Conservation (phyloP, 2,888 invertebrate species). For the Priocnemis perturbator region DNA sequence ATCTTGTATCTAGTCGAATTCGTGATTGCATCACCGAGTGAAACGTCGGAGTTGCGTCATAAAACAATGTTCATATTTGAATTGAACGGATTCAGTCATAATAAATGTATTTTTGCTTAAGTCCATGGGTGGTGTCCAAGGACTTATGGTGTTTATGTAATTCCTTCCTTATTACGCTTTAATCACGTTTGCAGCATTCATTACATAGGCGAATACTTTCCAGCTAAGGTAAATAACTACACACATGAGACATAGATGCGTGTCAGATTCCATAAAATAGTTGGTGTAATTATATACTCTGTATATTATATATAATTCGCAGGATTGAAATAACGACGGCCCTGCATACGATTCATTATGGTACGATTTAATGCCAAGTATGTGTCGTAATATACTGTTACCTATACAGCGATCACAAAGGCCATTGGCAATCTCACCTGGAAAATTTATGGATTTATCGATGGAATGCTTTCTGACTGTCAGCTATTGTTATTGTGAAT, state of each 20-base stretch:
- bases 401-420: constrained; percentile 18
- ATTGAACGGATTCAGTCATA: no score
- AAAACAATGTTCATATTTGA: neutral
- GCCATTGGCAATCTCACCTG: constrained; percentile 10
- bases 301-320: no score
- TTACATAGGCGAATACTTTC: constrained; percentile 47
- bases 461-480: constrained; percentile 25
- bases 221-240: constrained; percentile 32
- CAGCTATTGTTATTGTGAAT: neutral
- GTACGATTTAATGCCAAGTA: constrained; percentile 40
- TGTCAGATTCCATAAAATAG: no score
- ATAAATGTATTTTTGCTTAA: no score
- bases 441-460: constrained; percentile 28
- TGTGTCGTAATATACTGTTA: neutral
- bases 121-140: constrained; percentile 12
- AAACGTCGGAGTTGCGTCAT: neutral
- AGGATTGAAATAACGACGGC: constrained; percentile 41
- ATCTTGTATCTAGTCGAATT: neutral
- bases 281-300: no score
- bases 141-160: constrained; percentile 27
- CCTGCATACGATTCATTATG: constrained; percentile 45
- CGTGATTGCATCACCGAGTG: neutral
- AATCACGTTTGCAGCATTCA: constrained; percentile 38
- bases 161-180: constrained; percentile 35
- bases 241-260: no score